Evolutionary conservation across 2,888 invertebrate species (phyloP), one percentile per base, ranked within the genome.

Genomic region (Rotaria macrura): DNA sequence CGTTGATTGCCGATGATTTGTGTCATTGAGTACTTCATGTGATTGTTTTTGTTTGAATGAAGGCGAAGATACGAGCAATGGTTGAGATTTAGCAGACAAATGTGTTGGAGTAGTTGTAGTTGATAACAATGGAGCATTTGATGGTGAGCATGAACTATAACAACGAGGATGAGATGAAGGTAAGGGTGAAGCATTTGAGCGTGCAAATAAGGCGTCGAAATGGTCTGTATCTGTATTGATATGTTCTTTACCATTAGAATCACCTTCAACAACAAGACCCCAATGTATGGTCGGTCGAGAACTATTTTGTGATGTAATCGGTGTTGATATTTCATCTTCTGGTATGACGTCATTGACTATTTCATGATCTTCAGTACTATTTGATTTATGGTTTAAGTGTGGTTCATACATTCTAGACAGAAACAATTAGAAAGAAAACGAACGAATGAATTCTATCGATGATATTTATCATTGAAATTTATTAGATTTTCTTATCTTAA

Each of bases 71-170:
- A n/a, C 25, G 9, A 43, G 25, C 43, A 43, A 20, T 17, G 65
- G 65, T 34, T 65, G 65, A 14, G 65, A 65, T 65, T 34, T 34
- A 1, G 79, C 43, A 79, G 1, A 12, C 20, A n/a, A 14, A 43
- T 79, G 43, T 43, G 43, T n/a, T 23, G 43, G 43, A 14, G 25
- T 40, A 43, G 25, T n/a, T 1, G 43, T 5, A 2, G 79, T 1
- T 79, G 25, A n/a, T 25, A 43, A 25, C 1, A 25, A 10, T 43
- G 79, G 43, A 43, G 43, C 40, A 4, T 6, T 79, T 7, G 79
- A 6, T 43, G 79, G 79, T 79, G 79, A 79, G n/a, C 40, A 43
- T 79, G 79, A 79, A 79, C 79, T 79, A n/a, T 43, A 79, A 79
- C 79, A 79, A 43, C 79, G 79, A 10, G 79, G 79, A n/a, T 79